Percentiles rank a stretch among this genome's conserved stretches.
phyloP scores from a whole-genome alignment of 2,113 vertebrate genomes.

The Rhinolophus ferrumequinum region DNA sequence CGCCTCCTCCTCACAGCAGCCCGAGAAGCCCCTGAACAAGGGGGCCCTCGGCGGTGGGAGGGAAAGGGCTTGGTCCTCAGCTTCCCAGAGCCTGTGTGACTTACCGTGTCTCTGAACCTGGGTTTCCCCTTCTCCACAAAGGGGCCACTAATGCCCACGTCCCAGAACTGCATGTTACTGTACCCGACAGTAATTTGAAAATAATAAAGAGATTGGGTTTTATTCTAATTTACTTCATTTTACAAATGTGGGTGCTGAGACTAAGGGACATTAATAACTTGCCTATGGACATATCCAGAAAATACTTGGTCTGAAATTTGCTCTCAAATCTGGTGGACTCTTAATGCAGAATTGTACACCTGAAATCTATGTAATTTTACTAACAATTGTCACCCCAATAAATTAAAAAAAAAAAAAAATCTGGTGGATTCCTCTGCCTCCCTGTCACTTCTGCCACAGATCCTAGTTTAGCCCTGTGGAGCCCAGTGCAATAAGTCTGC shows the following conservation, averaged over 20 bases:
- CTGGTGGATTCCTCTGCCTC: not conserved
- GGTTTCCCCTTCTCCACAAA: not conserved
- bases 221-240: slow-evolving; percentile 18
- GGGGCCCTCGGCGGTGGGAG: not conserved
- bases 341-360: no score
- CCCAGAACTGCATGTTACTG: not conserved
- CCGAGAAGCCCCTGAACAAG: not conserved
- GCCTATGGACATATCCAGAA: not conserved
- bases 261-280: not conserved
- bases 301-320: not conserved
- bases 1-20: not conserved
- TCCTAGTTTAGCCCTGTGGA: not conserved
- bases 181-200: not conserved
- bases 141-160: not conserved
- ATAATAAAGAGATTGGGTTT: not conserved
- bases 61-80: not conserved
- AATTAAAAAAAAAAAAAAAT: no score
- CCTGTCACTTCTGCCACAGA: not conserved
- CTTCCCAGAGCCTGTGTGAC: not conserved
- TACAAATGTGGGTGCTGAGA: not conserved
- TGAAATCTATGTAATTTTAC: no score
- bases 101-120: not conserved
- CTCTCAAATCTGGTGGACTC: not conserved
- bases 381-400: no score
- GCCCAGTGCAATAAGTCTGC: not conserved